Evolutionary conservation across 2,888 invertebrate genomes (phyloP).

Genomic region (Heliconius charithonia): DNA sequence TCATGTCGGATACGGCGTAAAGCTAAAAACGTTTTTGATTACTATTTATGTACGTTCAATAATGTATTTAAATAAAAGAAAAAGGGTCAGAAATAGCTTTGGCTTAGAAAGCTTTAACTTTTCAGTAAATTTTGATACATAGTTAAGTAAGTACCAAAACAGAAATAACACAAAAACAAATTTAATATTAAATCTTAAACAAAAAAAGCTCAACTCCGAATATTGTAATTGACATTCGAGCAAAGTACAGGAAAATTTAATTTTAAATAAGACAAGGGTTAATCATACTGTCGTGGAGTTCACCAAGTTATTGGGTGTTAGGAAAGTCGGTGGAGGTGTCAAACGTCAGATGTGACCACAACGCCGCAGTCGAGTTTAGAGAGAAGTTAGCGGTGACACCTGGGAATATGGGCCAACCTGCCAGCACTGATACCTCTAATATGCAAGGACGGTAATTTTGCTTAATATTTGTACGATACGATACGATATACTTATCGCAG

Average conservation of each 20-base stretch:
- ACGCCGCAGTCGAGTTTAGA: conserved; percentile 26
- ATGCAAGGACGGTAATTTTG: conserved; percentile 14
- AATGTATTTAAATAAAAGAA: not conserved
- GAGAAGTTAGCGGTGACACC: conserved; percentile 25
- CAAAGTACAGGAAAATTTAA: conserved; percentile 17
- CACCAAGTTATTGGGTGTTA: conserved; percentile 35
- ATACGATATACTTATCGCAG: too few relatives aligned
- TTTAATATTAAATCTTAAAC: not conserved
- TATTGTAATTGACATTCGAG: not conserved
- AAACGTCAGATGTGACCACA: conserved; percentile 38
- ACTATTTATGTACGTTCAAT: not conserved
- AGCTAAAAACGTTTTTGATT: not conserved
- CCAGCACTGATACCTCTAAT: not conserved
- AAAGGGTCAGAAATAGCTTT: not conserved
- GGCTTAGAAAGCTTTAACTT: not conserved
- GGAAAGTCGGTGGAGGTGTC: conserved; percentile 40
- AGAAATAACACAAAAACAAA: not conserved
- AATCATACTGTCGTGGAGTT: conserved; percentile 33
- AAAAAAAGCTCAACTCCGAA: not conserved
- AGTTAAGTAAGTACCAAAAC: not conserved
- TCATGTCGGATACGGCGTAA: not conserved
- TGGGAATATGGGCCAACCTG: conserved; percentile 21
- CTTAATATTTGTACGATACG: not conserved
- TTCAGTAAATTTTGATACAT: not conserved
- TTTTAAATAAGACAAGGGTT: conserved; percentile 29